phyloP scores from a whole-genome alignment of 2,888 invertebrate species.

The Ochropleura leucogaster region DNA sequence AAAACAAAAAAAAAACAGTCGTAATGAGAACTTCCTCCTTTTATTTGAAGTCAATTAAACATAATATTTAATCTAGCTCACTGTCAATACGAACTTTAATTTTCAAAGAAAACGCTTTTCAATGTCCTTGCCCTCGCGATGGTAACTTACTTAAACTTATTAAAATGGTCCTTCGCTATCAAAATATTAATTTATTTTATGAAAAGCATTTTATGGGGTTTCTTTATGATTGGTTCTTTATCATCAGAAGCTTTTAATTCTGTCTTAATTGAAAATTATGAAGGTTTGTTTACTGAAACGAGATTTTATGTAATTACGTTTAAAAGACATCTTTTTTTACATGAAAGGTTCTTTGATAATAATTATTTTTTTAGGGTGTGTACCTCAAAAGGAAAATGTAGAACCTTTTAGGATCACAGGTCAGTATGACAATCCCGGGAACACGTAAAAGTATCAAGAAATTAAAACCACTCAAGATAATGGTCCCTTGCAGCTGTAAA shows the following conservation, averaged over 20 bases:
- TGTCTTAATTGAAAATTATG: conserved; percentile 11
- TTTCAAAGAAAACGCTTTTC: conserved; percentile 20
- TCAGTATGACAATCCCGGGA: too few relatives aligned
- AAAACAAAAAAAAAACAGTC: too few relatives aligned
- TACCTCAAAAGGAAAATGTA: too few relatives aligned
- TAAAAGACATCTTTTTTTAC: background rate
- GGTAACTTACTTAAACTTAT: conserved; percentile 21
- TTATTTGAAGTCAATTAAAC: too few relatives aligned
- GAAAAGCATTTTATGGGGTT: conserved; percentile 8
- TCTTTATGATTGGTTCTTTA: conserved; percentile 8
- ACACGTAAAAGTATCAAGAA: too few relatives aligned
- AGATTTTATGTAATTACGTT: background rate
- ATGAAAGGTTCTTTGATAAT: too few relatives aligned
- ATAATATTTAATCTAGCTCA: conserved; percentile 22
- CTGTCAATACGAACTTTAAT: conserved; percentile 7
- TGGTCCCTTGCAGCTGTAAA: too few relatives aligned
- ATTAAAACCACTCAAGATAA: too few relatives aligned
- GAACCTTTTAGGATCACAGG: too few relatives aligned
- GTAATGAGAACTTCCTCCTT: too few relatives aligned
- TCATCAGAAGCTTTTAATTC: conserved; percentile 4
- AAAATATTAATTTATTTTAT: conserved; percentile 14
- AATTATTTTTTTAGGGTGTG: too few relatives aligned
- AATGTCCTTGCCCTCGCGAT: conserved; percentile 15
- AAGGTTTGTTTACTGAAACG: conserved; percentile 4
- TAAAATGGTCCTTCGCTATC: conserved; percentile 1